These are phyloP conservation scores for Calosoma granatense DNA, from an alignment of 1,140 invertebrate genomes.

Conservation along the genomic window DNA sequence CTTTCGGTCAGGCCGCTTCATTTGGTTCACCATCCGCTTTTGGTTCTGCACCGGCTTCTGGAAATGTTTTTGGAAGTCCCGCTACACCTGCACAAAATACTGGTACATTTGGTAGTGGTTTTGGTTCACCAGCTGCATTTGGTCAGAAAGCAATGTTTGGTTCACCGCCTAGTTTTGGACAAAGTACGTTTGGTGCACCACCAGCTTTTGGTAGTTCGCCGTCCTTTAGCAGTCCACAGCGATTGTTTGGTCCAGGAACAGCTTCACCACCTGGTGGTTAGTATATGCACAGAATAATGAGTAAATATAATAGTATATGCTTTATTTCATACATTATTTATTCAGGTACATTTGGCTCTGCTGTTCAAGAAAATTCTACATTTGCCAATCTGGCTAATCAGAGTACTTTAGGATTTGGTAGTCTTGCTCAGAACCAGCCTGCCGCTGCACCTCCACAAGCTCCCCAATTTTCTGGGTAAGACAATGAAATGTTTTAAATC, in stretches of 20 bases:
- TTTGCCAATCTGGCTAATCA: slow-evolving; percentile 45
- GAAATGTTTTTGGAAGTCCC: slow-evolving; percentile 9
- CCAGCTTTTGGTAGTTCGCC: slow-evolving; percentile 41
- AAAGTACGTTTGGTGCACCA: slow-evolving; percentile 34
- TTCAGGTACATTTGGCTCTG: slow-evolving; percentile 27
- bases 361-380: slow-evolving; percentile 33
- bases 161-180: slow-evolving; percentile 37
- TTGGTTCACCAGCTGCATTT: slow-evolving; percentile 32
- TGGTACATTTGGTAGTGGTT: slow-evolving; percentile 21
- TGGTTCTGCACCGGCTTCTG: slow-evolving; percentile 11
- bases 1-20: slow-evolving; percentile 19
- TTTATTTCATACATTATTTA: slow-evolving; percentile 15
- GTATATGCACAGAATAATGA: no score
- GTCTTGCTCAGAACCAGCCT: slow-evolving; percentile 40
- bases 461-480: slow-evolving; percentile 37
- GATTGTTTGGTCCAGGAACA: slow-evolving; percentile 37
- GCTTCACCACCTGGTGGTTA: slow-evolving; percentile 1
- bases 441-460: slow-evolving; percentile 26
- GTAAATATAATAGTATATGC: no score
- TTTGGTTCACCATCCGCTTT: slow-evolving; percentile 23
- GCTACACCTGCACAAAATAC: background rate
- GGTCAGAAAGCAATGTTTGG: slow-evolving; percentile 35
- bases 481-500: background rate
- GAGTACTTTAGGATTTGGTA: slow-evolving; percentile 44
- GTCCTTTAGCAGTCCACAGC: slow-evolving; percentile 37